A percentile compares a stretch with the other conserved stretches of the same genome.
Conservation (phyloP, 2,797 vertebrate genomes). For the Ctenopoma multispine region DNA sequence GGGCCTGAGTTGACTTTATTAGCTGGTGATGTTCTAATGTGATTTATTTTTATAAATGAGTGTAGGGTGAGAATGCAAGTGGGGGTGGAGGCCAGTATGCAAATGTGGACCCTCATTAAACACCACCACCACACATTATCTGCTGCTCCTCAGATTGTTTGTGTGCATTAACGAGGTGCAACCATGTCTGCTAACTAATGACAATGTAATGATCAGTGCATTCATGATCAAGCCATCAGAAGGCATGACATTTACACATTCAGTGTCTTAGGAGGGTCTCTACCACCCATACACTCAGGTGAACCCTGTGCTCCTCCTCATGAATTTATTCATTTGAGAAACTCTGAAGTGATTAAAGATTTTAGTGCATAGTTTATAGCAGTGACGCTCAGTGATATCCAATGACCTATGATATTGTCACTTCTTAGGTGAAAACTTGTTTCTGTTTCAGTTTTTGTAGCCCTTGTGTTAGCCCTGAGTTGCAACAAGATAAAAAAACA, state of each 20-base stretch:
- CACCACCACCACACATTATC: conserved; percentile 91
- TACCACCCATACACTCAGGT: conserved; percentile 57
- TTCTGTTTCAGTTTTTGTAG: background rate
- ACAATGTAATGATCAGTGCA: conserved; percentile 90
- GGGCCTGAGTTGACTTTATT: conserved; percentile 81
- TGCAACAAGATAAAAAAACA: background rate
- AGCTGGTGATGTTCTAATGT: conserved; percentile 82
- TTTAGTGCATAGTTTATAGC: conserved; percentile 36
- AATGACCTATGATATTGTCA: conserved; percentile 24
- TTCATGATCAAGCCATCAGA: conserved; percentile 78
- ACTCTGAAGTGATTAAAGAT: conserved; percentile 48
- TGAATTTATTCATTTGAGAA: conserved; percentile 39
- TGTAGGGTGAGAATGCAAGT: conserved; percentile 69
- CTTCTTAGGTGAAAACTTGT: conserved; percentile 35
- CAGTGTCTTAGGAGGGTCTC: conserved; percentile 43
- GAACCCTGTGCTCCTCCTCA: conserved; percentile 35
- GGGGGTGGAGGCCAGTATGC: conserved; percentile 84
- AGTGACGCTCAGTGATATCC: conserved; percentile 35
- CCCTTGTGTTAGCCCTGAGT: background rate
- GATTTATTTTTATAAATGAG: conserved; percentile 87
- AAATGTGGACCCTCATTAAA: conserved; percentile 95
- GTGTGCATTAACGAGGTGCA: conserved; percentile 94
- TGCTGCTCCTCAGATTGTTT: conserved; percentile 93
- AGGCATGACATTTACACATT: conserved; percentile 73
- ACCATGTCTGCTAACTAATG: conserved; percentile 94